Percentiles rank a stretch among this genome's conserved stretches.
phyloP scores from a whole-genome alignment of 2,888 invertebrate genomes.

The Trachelus tabidus region DNA sequence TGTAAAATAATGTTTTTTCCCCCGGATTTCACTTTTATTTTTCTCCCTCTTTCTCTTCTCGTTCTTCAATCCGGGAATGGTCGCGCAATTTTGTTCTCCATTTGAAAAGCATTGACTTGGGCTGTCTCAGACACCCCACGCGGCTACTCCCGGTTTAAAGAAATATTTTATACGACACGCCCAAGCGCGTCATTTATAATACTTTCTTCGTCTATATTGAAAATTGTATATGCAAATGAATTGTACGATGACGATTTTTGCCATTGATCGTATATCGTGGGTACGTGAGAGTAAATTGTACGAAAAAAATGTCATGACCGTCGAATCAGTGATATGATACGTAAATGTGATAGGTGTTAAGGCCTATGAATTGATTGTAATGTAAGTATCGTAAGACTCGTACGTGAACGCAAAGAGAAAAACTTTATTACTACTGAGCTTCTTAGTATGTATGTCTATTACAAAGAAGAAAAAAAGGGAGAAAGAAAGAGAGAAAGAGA shows the following conservation, averaged over 20 bases:
- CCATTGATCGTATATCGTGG: conserved; percentile 16
- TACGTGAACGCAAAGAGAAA: conserved; percentile 4
- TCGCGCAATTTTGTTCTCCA: no score
- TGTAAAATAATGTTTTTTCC: not conserved
- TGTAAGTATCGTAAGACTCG: conserved; percentile 19
- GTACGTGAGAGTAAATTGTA: not conserved
- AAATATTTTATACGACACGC: not conserved
- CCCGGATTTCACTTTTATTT: not conserved
- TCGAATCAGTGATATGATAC: conserved; percentile 24
- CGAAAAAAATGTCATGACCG: not conserved
- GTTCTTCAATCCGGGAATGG: not conserved
- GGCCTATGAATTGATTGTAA: conserved; percentile 26
- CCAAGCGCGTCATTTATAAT: not conserved
- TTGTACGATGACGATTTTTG: not conserved
- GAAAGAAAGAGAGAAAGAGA: not conserved
- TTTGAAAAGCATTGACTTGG: no score
- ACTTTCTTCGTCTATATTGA: not conserved
- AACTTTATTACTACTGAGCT: not conserved
- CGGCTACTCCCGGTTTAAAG: not conserved
- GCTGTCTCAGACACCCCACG: no score
- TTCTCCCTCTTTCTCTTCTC: not conserved
- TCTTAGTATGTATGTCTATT: not conserved
- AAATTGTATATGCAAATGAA: not conserved
- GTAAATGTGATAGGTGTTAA: conserved; percentile 24
- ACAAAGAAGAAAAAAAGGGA: not conserved